Conservation (phyloP, 2,113 vertebrate species). For the Australoheros scitulus region DNA sequence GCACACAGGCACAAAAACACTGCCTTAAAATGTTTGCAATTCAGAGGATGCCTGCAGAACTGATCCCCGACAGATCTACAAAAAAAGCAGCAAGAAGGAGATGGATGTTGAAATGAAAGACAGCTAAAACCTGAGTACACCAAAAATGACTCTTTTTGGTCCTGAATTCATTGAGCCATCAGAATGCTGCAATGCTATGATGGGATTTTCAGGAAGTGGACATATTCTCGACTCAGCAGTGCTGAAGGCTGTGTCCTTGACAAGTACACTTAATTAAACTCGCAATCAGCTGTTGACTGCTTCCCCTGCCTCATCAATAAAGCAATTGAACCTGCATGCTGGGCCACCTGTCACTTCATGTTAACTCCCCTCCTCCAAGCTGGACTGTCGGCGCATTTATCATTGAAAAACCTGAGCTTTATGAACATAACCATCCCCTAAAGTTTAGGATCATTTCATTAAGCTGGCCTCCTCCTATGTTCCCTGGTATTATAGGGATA, state of each 20-base stretch:
- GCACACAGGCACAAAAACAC: neutral
- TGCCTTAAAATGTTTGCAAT: neutral
- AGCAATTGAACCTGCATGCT: constrained; percentile 37
- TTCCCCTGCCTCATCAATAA: constrained; percentile 55
- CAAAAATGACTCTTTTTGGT: neutral
- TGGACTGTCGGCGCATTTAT: constrained; percentile 5
- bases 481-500: neutral
- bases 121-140: neutral
- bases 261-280: constrained; percentile 61
- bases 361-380: constrained; percentile 34
- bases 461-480: neutral
- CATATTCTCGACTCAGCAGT: constrained; percentile 16
- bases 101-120: neutral
- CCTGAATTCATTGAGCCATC: constrained; percentile 20
- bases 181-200: constrained; percentile 16
- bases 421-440: neutral
- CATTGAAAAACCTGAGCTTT: neutral
- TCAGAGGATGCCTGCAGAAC: neutral
- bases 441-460: neutral
- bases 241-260: constrained; percentile 52
- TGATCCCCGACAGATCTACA: neutral
- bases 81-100: neutral
- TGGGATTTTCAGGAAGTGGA: constrained; percentile 41
- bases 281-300: constrained; percentile 60
- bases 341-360: constrained; percentile 25